Evolutionary conservation across 2,888 invertebrate species (phyloP).

Genomic region (Drosophila anomelani): DNA sequence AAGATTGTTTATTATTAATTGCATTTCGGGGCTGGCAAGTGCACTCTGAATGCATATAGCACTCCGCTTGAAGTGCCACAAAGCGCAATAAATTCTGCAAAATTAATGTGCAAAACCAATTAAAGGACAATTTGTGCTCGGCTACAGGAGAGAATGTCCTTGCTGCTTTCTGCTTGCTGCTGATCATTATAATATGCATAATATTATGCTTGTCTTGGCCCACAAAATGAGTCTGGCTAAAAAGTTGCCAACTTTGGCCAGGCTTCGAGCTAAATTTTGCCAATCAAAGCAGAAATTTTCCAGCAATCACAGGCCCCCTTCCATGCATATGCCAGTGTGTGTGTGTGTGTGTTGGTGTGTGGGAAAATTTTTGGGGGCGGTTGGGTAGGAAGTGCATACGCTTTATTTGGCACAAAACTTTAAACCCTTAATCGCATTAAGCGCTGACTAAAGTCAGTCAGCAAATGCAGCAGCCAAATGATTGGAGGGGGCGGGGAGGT

Average conservation of each 20-base stretch:
- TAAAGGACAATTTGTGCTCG: slow-evolving; percentile 53
- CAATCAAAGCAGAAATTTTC: slow-evolving; percentile 63
- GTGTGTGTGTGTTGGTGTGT: neutral
- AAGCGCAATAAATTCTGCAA: slow-evolving; percentile 74
- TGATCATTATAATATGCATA: slow-evolving; percentile 68
- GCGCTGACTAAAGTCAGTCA: slow-evolving; percentile 52
- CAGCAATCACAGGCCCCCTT: slow-evolving; percentile 32
- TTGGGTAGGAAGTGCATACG: slow-evolving; percentile 45
- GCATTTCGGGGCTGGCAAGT: slow-evolving; percentile 48
- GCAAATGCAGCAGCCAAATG: neutral
- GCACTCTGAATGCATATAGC: slow-evolving; percentile 17
- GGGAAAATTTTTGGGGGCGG: slow-evolving; percentile 1
- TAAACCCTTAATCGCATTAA: slow-evolving; percentile 80
- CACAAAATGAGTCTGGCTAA: slow-evolving; percentile 38
- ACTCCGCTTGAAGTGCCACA: slow-evolving; percentile 12
- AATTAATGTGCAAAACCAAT: slow-evolving; percentile 76
- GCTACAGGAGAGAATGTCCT: slow-evolving; percentile 30
- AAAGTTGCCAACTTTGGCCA: slow-evolving; percentile 55
- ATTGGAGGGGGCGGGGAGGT: neutral
- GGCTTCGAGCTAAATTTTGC: slow-evolving; percentile 47
- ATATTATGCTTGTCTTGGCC: slow-evolving; percentile 61
- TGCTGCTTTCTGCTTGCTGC: slow-evolving; percentile 35
- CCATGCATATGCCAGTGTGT: neutral
- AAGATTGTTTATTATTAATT: slow-evolving; percentile 70
- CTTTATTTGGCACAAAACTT: slow-evolving; percentile 76